These are phyloP conservation scores for Hylaea fasciaria DNA, from an alignment of 2,888 invertebrate species.

Conservation along the genomic window DNA sequence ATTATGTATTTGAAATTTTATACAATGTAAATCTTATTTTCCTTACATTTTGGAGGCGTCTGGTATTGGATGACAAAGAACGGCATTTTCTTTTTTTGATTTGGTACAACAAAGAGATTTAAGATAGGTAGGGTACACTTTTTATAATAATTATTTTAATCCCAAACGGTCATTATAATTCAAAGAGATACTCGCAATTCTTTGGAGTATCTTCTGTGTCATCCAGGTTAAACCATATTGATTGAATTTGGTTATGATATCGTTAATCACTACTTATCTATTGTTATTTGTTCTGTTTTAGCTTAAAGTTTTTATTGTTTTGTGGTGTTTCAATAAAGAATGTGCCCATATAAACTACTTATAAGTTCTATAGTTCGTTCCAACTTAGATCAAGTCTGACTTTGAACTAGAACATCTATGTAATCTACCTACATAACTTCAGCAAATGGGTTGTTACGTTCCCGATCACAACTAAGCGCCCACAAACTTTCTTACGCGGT, in stretches of 20 bases:
- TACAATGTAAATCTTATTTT: not conserved
- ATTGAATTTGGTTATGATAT: too few species aligned
- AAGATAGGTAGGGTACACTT: not conserved
- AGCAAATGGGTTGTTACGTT: not conserved
- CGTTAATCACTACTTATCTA: too few species aligned
- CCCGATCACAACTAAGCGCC: conserved; percentile 7
- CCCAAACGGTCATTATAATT: not conserved
- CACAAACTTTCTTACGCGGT: conserved; percentile 13
- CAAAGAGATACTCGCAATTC: not conserved
- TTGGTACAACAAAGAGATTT: conserved; percentile 10
- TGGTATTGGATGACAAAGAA: not conserved
- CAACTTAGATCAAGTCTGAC: too few species aligned
- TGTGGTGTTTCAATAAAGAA: too few species aligned
- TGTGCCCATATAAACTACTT: too few species aligned
- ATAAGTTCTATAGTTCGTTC: too few species aligned
- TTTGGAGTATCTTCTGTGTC: not conserved
- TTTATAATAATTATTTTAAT: conserved; percentile 1
- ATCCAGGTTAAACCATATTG: not conserved
- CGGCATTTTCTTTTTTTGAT: not conserved
- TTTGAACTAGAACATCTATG: too few species aligned
- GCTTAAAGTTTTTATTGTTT: too few species aligned
- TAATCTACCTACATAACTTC: too few species aligned
- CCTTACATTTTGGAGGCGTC: conserved; percentile 3
- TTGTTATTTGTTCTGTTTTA: too few species aligned
- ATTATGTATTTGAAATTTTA: conserved; percentile 5